These are phyloP conservation scores for Centropus unirufus DNA, from an alignment of 2,113 vertebrate species.

Conservation along the genomic window DNA sequence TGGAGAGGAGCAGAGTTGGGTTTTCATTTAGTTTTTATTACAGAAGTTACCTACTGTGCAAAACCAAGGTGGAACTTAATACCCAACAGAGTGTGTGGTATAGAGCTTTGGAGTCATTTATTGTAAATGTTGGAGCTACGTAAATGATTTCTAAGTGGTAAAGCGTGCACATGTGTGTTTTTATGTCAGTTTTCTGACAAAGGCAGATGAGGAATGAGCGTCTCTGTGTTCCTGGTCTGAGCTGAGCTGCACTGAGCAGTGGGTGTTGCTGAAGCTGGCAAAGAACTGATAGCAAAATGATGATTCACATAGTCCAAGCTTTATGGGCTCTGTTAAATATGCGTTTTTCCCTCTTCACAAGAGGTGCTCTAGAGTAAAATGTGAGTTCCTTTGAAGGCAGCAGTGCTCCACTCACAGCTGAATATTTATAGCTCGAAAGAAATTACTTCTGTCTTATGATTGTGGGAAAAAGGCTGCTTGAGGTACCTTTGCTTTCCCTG, in stretches of 20 bases:
- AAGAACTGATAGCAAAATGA: conserved; percentile 41
- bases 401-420: neutral
- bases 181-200: neutral
- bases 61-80: neutral
- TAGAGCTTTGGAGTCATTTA: neutral
- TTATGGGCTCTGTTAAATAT: conserved; percentile 17
- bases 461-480: neutral
- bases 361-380: neutral
- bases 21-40: neutral
- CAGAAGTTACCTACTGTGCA: neutral
- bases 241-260: neutral
- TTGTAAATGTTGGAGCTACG: neutral
- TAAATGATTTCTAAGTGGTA: neutral
- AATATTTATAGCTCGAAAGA: neutral
- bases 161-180: neutral
- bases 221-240: neutral
- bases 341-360: neutral
- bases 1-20: neutral
- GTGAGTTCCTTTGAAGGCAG: neutral
- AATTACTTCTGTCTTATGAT: neutral
- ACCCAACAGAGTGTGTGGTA: neutral
- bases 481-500: neutral
- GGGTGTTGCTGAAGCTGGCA: conserved; percentile 37
- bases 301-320: conserved; percentile 9
- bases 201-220: neutral